Evolutionary conservation across 2,797 vertebrate species (phyloP), one percentile per base, ranked within the genome.

Genomic region (Ctenopoma multispine): DNA sequence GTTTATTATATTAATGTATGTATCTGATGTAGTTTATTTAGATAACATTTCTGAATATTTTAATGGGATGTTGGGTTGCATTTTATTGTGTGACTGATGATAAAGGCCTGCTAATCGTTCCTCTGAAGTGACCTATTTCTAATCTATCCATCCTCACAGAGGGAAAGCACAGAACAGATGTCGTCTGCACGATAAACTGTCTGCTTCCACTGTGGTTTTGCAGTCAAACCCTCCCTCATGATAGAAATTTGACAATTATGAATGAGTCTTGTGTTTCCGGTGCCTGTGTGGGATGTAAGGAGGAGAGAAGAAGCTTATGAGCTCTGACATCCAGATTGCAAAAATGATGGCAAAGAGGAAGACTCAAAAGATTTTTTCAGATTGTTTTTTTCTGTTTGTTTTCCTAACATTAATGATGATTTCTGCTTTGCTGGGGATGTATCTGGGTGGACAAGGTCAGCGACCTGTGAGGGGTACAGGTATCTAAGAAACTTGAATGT

Each of bases 381-480:
- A 10, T 34, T 1, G 5, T 34, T 38, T 64, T 46, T 64, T 23
- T 49, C 58, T 47, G 3, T 72, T 80, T 75, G 77, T 67, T 72
- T 81, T 73, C n/a, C 47, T 31, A 53, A 81, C 53, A 81, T 79
- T 70, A 54, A 50, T 72, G 71, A 57, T 63, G 71, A 15, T 78
- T 80, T 76, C 72, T 75, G 69, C 75, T 72, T 56, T 64, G 55
- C 58, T 12, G 15, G 59, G 72, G 64, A 84, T 63, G 50, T 56
- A 81, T 88, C 55, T 73, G 69, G 56, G 46, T 54, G 81, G 82
- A 89, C 89, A 83, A 55, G 85, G 80, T 84, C 74, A 56, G 64
- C 7, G 58, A 85, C 81, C 65, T n/a, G 71, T 8, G 48, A 77
- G 79, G 79, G 72, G 66, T 56, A 79, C 75, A 69, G 72, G 70